These are phyloP conservation scores for Ellobium chinense DNA, from an alignment of 2,888 invertebrate species.

Conservation along the genomic window DNA sequence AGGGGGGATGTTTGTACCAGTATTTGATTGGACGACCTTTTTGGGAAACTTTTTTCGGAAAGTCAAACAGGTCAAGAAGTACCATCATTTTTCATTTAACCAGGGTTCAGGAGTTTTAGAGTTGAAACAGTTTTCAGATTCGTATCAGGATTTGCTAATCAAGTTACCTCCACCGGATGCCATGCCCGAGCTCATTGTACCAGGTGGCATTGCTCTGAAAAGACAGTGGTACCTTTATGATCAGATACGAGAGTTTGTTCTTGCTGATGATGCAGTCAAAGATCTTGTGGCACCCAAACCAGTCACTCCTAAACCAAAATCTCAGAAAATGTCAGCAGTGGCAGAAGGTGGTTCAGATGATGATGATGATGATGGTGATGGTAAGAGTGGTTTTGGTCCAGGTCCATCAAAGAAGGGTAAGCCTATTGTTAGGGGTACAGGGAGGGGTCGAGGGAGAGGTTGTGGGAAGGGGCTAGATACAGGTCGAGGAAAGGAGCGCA, in stretches of 20 bases:
- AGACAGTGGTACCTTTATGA: conserved; percentile 14
- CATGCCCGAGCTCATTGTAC: not conserved
- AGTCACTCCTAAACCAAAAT: not conserved
- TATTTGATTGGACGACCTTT: conserved; percentile 36
- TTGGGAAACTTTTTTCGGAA: conserved; percentile 20
- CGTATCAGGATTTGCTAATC: conserved; percentile 4
- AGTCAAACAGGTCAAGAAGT: conserved; percentile 37
- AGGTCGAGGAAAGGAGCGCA: not conserved
- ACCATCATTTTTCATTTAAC: conserved; percentile 35
- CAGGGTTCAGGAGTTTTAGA: not conserved
- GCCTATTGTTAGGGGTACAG: not conserved
- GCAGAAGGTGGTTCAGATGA: not conserved
- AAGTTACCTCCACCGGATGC: not conserved
- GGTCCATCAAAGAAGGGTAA: not conserved
- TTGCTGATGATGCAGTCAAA: not conserved
- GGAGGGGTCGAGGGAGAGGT: not conserved
- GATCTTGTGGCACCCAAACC: conserved; percentile 4
- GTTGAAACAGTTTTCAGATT: not conserved
- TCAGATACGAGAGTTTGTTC: conserved; percentile 22
- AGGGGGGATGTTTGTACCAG: conserved; percentile 41
- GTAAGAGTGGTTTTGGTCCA: not conserved
- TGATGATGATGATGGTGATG: not conserved
- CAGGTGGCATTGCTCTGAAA: not conserved
- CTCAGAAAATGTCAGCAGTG: not conserved
- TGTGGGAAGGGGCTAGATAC: not conserved